phyloP scores from a whole-genome alignment of 2,113 vertebrate genomes.

The Chamaetylas fuelleborni region DNA sequence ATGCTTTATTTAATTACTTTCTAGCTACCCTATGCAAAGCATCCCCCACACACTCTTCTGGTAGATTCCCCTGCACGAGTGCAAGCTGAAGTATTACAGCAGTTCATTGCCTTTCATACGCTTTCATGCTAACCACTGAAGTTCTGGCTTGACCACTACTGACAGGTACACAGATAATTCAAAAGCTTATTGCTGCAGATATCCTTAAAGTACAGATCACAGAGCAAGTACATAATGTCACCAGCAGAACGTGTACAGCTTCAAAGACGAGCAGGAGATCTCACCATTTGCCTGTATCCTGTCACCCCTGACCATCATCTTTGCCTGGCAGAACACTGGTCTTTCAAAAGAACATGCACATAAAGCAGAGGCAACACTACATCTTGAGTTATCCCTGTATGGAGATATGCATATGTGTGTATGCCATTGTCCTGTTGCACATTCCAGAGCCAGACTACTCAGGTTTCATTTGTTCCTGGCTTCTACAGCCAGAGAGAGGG shows the following conservation, averaged over 20 bases:
- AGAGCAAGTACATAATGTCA: not conserved
- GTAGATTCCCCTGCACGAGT: not conserved
- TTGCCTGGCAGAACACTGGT: not conserved
- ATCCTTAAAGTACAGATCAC: not conserved
- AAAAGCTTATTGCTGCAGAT: not conserved
- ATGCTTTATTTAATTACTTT: not conserved
- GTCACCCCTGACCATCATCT: not conserved
- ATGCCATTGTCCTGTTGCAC: not conserved
- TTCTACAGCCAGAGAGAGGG: not conserved
- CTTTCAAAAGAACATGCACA: not conserved
- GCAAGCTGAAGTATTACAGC: not conserved
- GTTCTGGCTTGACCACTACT: not conserved
- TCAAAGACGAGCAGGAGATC: not conserved
- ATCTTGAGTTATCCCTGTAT: not conserved
- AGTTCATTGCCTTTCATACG: not conserved
- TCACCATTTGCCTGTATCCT: not conserved
- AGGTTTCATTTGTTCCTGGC: not conserved
- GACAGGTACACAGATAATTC: not conserved
- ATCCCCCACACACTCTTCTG: not conserved
- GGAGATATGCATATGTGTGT: not conserved
- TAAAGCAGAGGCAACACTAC: not conserved
- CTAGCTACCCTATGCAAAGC: not conserved
- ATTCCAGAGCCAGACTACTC: not conserved
- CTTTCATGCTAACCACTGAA: not conserved
- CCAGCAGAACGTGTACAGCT: not conserved